A percentile compares a stretch with the other conserved stretches of the same genome.
Conservation (phyloP, 1,140 invertebrate species). For the Pseudomyrmex concolor region DNA sequence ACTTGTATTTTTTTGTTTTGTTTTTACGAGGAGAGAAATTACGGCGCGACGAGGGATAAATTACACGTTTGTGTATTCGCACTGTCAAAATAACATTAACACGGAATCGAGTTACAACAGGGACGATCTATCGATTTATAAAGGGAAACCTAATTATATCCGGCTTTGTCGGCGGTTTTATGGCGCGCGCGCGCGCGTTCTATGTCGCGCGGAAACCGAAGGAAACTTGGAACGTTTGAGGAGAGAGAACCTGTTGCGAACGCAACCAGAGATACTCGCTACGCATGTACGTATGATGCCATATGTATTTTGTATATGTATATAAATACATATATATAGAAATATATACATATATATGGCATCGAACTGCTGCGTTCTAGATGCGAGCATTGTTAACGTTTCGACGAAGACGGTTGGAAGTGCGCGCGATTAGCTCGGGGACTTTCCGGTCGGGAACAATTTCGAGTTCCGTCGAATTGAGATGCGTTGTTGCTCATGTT, state of each 20-base stretch:
- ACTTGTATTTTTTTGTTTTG: no score
- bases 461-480: not conserved
- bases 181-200: not conserved
- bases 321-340: no score
- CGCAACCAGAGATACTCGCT: not conserved
- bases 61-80: no score
- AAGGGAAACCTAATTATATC: slow-evolving; percentile 47
- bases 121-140: not conserved
- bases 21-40: no score
- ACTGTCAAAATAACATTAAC: no score
- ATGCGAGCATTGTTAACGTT: slow-evolving; percentile 31
- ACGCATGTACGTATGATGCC: slow-evolving; percentile 44
- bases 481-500: no score
- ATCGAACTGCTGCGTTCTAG: slow-evolving; percentile 1
- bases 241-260: slow-evolving; percentile 67
- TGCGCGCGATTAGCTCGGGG: slow-evolving; percentile 12
- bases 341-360: not conserved
- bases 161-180: slow-evolving; percentile 43
- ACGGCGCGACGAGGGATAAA: no score
- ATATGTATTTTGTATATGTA: not conserved
- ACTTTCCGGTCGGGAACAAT: not conserved
- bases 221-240: slow-evolving; percentile 48
- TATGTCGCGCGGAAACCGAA: slow-evolving; percentile 41
- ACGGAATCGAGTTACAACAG: not conserved
- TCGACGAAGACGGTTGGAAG: not conserved